Base-by-base conservation (phyloP, 2,888 invertebrate genomes). In the Neoitamus cyanurus region DNA sequence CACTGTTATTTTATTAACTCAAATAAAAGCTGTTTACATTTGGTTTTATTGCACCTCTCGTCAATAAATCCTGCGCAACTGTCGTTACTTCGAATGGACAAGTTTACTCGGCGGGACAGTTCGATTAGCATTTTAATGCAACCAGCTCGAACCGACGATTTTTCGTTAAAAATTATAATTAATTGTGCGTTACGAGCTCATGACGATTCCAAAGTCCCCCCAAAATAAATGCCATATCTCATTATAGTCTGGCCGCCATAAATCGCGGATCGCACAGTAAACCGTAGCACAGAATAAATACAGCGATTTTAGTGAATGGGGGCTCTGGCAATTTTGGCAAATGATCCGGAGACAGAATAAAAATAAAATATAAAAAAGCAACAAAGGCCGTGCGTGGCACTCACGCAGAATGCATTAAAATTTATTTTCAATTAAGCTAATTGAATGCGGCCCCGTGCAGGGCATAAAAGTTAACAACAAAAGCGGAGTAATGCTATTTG, bases 391-490 rank as follows among this genome's bases (percentile, higher is more conserved):
- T 42, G 20, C n/a, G n/a, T 37, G 42, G 75, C 25, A 25, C 25
- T 78, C 30, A 78, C 9, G 37, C n/a, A 20, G 48, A 48, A 78
- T 58, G 58, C 78, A 78, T 78, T 77, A 78, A 78, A 78, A 78
- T 78, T 78, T 78, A 78, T 78, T 78, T 78, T 78, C 78, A 78
- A 78, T 78, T 78, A 78, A 46, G 78, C 78, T 78, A 78, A 78
- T 78, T 78, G 78, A 58, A 78, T 58, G 31, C n/a, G 42, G 31
- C 28, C 25, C 20, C 6, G 25, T 42, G 31, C 48, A 31, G 25
- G 78, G 48, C n/a, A 34, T 48, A 78, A 78, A 78, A 78, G 7
- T 78, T 11, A 78, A 78, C 48, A 78, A 78, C 20, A 78, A 77
- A 42, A 46, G 30, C 48, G 15, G 48, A n/a, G 48, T 42, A 58